Conservation (phyloP, 2,797 vertebrate genomes). For the Muscicapa comitata region DNA sequence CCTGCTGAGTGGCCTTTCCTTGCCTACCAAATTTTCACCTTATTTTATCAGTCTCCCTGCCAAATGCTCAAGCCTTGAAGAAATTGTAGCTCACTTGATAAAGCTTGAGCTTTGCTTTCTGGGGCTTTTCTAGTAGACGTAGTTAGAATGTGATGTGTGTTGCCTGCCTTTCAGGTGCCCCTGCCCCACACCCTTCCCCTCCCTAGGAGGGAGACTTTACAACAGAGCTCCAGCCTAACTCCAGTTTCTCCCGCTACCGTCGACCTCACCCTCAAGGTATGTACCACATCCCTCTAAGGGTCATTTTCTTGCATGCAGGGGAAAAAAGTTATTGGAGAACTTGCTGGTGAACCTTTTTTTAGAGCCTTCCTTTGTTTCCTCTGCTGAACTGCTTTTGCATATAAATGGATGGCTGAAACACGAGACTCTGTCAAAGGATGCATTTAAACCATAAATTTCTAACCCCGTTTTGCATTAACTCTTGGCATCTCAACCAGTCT, state of each 20-base stretch:
- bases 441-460: conserved; percentile 52
- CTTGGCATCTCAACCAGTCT: conserved; percentile 53
- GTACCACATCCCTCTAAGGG: conserved; percentile 64
- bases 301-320: conserved; percentile 71
- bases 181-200: conserved; percentile 92
- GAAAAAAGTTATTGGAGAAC: conserved; percentile 55
- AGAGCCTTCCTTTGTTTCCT: conserved; percentile 70
- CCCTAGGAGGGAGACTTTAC: conserved; percentile 92
- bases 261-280: conserved; percentile 97
- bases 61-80: conserved; percentile 57
- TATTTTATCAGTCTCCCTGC: conserved; percentile 51
- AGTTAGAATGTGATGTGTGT: conserved; percentile 78
- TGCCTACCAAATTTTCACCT: conserved; percentile 5
- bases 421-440: conserved; percentile 28
- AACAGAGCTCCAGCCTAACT: conserved; percentile 93
- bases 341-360: conserved; percentile 61
- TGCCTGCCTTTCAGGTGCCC: conserved; percentile 88
- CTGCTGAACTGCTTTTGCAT: conserved; percentile 69
- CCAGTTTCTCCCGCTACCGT: conserved; percentile 97
- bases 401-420: conserved; percentile 61
- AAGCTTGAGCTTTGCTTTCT: conserved; percentile 57
- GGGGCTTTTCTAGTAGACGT: conserved; percentile 66
- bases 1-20: not conserved
- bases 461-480: conserved; percentile 65
- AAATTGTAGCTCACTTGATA: conserved; percentile 40